Evolutionary conservation across 2,888 invertebrate species (phyloP).

Genomic region (Drosophila hawaiiensis): DNA sequence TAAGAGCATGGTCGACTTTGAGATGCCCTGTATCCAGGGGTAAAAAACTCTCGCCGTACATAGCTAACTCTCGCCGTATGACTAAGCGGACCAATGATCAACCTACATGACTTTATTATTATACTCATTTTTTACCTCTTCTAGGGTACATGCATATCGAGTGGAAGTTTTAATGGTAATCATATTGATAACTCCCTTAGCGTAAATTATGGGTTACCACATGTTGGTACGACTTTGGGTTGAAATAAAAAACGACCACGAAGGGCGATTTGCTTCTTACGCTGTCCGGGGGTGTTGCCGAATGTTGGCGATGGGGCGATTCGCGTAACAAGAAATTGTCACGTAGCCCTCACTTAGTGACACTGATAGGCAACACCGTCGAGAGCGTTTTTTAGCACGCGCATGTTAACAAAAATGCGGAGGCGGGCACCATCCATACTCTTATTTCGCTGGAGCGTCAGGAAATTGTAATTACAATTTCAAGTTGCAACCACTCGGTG

Average conservation of each 20-base stretch:
- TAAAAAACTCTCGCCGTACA: not conserved
- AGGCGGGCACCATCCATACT: conserved; percentile 27
- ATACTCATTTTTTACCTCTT: not conserved
- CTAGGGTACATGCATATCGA: not conserved
- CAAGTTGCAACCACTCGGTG: conserved; percentile 68
- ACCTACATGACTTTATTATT: not conserved
- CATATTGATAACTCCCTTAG: conserved; percentile 68
- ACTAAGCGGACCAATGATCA: not conserved
- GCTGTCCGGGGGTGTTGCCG: conserved; percentile 45
- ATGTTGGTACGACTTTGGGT: conserved; percentile 69
- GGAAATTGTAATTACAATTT: conserved; percentile 75
- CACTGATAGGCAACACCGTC: conserved; percentile 54
- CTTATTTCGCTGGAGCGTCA: conserved; percentile 35
- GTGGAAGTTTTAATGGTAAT: conserved; percentile 40
- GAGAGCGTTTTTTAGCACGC: conserved; percentile 65
- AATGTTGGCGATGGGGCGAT: conserved; percentile 58
- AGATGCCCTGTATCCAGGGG: not conserved
- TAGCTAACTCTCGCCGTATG: not conserved
- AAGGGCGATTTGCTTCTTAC: conserved; percentile 64
- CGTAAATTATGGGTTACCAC: conserved; percentile 79
- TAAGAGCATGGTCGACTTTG: not conserved
- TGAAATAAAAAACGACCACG: conserved; percentile 53
- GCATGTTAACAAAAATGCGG: conserved; percentile 41
- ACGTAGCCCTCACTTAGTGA: conserved; percentile 66
- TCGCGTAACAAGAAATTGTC: conserved; percentile 76